Percentiles rank a stretch among this genome's conserved stretches.
Conservation (phyloP, 2,797 vertebrate genomes). For the Coccyzus lansbergi region DNA sequence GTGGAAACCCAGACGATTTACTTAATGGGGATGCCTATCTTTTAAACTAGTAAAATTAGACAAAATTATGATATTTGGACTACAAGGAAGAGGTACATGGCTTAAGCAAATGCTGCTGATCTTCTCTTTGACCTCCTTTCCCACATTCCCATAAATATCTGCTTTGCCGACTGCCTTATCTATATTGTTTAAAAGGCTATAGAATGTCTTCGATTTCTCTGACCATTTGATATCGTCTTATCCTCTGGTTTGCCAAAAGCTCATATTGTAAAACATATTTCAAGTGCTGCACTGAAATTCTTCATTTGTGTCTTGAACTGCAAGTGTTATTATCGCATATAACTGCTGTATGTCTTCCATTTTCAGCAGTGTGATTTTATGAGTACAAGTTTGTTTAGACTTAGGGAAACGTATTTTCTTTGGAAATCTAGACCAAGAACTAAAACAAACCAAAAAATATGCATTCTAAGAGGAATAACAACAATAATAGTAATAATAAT, state of each 20-base stretch:
- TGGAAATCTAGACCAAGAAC: neutral
- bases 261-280: neutral
- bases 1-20: neutral
- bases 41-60: neutral
- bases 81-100: neutral
- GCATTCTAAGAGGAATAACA: neutral
- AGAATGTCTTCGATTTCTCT: neutral
- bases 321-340: neutral
- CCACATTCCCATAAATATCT: neutral
- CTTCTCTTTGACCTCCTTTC: neutral
- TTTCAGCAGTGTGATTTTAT: neutral
- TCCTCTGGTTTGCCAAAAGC: neutral
- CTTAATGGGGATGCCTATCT: neutral
- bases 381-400: neutral
- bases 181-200: neutral
- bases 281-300: neutral
- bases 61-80: neutral
- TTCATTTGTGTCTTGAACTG: neutral
- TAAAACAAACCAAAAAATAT: neutral
- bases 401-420: neutral
- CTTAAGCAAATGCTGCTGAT: neutral
- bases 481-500: neutral
- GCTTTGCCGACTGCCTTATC: neutral
- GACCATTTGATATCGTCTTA: neutral
- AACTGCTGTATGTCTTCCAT: neutral